Evolutionary conservation across 92 coral and sea anemone genomes (phyloP), one percentile per base, ranked within the genome.

Genomic region (Montipora capitata): DNA sequence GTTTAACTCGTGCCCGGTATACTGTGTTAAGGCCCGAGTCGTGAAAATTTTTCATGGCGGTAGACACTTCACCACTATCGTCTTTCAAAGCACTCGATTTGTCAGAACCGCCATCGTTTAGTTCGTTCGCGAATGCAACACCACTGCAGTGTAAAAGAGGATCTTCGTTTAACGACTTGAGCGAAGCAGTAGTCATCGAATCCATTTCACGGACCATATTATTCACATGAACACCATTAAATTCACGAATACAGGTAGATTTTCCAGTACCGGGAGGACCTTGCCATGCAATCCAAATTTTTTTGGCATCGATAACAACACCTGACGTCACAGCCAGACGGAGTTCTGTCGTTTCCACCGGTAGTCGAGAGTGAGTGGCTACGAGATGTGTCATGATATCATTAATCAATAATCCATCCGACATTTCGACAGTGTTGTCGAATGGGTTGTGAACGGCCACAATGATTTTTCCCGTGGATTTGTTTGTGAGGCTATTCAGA

Each of bases 141-240:
- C 77, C 77, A 39, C 48, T 44, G 59, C 77, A 72, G n/a, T 72
- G 77, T 40, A 13, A 3, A 4, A 72, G 38, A 18, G 77, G 77
- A 72, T 72, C 77, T 18, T 72, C 77, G 39, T 72, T 72, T 40
- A 48, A n/a, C 13, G 77, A 72, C 59, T 72, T 72, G 12, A 72
- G 9, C 35, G 77, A 72, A 56, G 77, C 77, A 1, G 77, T 72
- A 59, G 77, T 72, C 58, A 12, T 17, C 3, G 77, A 48, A 72
- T 48, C 77, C 58, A 72, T 72, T 27, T 45, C 61, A 3, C 77
- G 77, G 11, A 72, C 62, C 62, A 72, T 48, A 39, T 40, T 38
- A 9, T 11, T 38, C 7, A 72, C 1, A 40, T 12, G 17, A 4
- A 72, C 5, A 7, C 77, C 77, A 15, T 44, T 59, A 54, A 56